Evolutionary conservation across 2,113 vertebrate genomes (phyloP), one percentile per base, ranked within the genome.

Genomic region (Neopipo cinnamomea): DNA sequence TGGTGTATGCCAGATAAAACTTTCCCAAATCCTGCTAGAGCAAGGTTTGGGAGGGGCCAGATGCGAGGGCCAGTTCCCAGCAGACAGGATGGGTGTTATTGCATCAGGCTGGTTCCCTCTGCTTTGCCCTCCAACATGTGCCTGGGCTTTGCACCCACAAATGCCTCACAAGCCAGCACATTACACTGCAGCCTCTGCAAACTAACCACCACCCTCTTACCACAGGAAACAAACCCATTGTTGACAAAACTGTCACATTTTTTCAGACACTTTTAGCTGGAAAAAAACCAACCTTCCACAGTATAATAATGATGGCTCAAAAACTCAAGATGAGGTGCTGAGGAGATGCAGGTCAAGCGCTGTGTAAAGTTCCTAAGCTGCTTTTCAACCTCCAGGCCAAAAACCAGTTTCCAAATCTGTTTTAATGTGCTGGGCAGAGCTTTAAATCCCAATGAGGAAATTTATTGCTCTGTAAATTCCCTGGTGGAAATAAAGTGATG

Each of bases 51-150:
- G 53, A 90, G 58, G 79, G 7, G 50, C 63, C 53, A 44, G 5
- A 1, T 65, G 44, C 0, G 0, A 61, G 12, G 37, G n/a, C 35
- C 21, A 2, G 3, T 30, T 91, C 42, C 44, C 61, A 30, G 82
- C 46, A 85, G 78, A 82, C 12, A 62, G 44, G 49, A 44, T 4
- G 37, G 23, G 18, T 22, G 27, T 20, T 61, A 81, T 53, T 81
- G 27, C 65, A 67, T 37, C 42, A 53, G 39, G 25, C 41, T 61
- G 78, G 24, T 31, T 90, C 44, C 21, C 15, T 56, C 39, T 62
- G 44, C 63, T 44, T 65, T 14, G 4, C 49, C 49, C 53, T 85
- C 55, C 55, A 47, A 4, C 17, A 42, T 8, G 14, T 50, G 22
- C 30, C 31, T 0, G 0, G 75, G 18, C 27, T 95, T 67, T 81